These are phyloP conservation scores for Cremastobaeus sp. DNA, from an alignment of 2,888 invertebrate species.

Conservation along the genomic window DNA sequence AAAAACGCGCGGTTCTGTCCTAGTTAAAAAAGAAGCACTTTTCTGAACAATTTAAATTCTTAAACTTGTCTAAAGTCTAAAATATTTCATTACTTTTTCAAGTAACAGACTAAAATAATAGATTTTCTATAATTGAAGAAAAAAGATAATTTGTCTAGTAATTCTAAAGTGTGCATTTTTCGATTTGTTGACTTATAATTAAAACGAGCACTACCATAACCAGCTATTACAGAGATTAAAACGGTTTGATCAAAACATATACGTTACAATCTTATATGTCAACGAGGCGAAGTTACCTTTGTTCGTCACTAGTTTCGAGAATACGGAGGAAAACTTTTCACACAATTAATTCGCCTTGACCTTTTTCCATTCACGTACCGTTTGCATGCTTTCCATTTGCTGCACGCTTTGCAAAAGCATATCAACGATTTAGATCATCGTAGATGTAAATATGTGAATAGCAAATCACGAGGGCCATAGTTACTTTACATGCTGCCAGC, in stretches of 20 bases:
- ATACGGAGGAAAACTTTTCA: background rate
- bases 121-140: too few relatives aligned
- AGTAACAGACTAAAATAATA: too few relatives aligned
- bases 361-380: background rate
- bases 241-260: too few relatives aligned
- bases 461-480: background rate
- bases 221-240: background rate
- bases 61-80: too few relatives aligned
- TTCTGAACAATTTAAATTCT: too few relatives aligned
- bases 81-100: too few relatives aligned
- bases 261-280: too few relatives aligned
- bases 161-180: too few relatives aligned
- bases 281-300: conserved; percentile 21
- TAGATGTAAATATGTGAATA: background rate
- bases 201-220: background rate
- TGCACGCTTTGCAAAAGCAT: background rate
- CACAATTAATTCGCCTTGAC: conserved; percentile 18
- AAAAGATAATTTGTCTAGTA: too few relatives aligned
- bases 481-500: background rate
- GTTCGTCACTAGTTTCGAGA: background rate
- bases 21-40: too few relatives aligned
- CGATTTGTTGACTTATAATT: too few relatives aligned
- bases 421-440: background rate
- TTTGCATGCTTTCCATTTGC: background rate
- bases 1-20: too few relatives aligned